Conservation (phyloP, 2,113 vertebrate genomes). For the Chitala chitala region DNA sequence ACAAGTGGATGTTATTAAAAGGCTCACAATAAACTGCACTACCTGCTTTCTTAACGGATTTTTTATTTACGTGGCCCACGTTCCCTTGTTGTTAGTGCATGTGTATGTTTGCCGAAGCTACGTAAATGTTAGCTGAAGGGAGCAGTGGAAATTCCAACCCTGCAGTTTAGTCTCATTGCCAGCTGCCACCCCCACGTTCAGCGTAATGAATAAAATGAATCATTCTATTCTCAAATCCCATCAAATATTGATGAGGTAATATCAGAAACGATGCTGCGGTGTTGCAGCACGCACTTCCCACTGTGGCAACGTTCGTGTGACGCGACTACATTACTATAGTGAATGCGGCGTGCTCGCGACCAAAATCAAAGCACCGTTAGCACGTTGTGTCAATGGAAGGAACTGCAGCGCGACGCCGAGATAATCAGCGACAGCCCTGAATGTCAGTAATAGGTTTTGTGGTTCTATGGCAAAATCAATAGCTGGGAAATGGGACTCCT, state of each 20-base stretch:
- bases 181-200: neutral
- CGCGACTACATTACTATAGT: neutral
- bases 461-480: conserved; percentile 29
- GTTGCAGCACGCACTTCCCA: neutral
- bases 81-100: neutral
- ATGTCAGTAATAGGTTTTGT: conserved; percentile 4
- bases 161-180: neutral
- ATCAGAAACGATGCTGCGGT: neutral
- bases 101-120: neutral
- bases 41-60: neutral
- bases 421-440: neutral
- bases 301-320: neutral
- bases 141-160: neutral
- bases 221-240: neutral
- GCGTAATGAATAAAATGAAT: neutral
- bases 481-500: conserved; percentile 20
- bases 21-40: neutral
- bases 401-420: neutral
- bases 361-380: neutral
- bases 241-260: neutral
- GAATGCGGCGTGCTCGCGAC: too few species aligned
- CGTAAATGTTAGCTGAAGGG: neutral
- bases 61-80: neutral
- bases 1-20: neutral
- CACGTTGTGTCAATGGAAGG: neutral